phyloP scores from a whole-genome alignment of 2,888 invertebrate genomes.

The Xylota segnis region DNA sequence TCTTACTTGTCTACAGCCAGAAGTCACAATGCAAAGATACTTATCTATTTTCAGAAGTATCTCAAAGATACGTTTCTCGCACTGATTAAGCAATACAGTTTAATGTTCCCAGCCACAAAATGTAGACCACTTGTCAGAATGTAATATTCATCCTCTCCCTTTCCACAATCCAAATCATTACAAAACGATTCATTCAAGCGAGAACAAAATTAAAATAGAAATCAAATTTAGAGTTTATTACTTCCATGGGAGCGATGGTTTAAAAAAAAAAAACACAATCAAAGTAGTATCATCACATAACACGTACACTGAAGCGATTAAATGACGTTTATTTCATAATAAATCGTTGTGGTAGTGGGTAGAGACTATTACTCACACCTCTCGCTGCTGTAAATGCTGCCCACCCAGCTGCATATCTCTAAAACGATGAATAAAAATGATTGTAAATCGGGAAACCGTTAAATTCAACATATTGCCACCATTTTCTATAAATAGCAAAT shows the following conservation, averaged over 20 bases:
- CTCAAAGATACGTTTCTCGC: neutral
- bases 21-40: conserved; percentile 21
- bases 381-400: neutral
- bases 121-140: conserved; percentile 48
- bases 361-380: conserved; percentile 19
- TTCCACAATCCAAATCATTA: conserved; percentile 16
- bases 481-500: conserved; percentile 49
- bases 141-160: conserved; percentile 1
- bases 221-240: neutral
- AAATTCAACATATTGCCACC: conserved; percentile 37
- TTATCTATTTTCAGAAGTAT: neutral
- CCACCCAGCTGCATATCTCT: conserved; percentile 18
- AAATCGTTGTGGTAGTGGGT: conserved; percentile 6
- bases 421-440: conserved; percentile 10
- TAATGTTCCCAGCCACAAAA: conserved; percentile 9
- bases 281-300: conserved; percentile 33
- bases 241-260: conserved; percentile 1
- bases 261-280: conserved; percentile 9
- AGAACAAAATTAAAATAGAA: conserved; percentile 4
- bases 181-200: conserved; percentile 28
- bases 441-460: conserved; percentile 43
- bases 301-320: conserved; percentile 13
- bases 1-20: neutral
- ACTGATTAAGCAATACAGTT: conserved; percentile 24
- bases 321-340: conserved; percentile 41